A percentile compares a stretch with the other conserved stretches of the same genome.
Evolutionary conservation across 2,797 vertebrate genomes (phyloP).

Genomic region (Onychomys leucogaster): DNA sequence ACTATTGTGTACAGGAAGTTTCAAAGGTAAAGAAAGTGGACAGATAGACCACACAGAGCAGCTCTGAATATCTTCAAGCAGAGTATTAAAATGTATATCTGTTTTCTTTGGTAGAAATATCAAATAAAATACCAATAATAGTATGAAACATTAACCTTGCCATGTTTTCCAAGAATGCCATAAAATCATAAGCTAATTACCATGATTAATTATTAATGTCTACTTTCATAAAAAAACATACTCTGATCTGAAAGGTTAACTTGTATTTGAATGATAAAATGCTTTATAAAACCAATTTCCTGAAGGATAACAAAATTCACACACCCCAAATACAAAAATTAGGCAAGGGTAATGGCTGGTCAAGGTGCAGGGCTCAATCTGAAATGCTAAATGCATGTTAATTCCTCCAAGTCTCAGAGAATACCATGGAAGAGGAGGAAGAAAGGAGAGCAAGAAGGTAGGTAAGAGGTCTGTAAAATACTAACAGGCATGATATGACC

Average conservation of each 20-base stretch:
- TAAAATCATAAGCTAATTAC: neutral
- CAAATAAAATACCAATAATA: neutral
- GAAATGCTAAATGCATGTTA: too few species aligned
- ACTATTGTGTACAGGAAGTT: neutral
- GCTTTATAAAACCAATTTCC: neutral
- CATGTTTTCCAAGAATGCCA: neutral
- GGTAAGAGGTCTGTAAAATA: neutral
- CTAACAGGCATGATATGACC: neutral
- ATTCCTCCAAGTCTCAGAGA: neutral
- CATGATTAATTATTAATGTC: neutral
- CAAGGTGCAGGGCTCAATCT: neutral
- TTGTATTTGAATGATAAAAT: neutral
- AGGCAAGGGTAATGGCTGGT: neutral
- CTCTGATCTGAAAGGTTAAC: neutral
- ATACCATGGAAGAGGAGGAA: neutral
- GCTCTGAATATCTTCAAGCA: neutral
- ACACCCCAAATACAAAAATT: neutral
- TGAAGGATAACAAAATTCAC: neutral
- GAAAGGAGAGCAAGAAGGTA: neutral
- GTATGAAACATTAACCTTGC: neutral
- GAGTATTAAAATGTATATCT: neutral
- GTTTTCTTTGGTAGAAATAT: neutral
- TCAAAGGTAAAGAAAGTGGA: neutral
- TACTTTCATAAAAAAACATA: neutral
- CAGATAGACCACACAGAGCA: neutral